Evolutionary conservation across 2,113 vertebrate species (phyloP).

Genomic region (Orycteropus afer): DNA sequence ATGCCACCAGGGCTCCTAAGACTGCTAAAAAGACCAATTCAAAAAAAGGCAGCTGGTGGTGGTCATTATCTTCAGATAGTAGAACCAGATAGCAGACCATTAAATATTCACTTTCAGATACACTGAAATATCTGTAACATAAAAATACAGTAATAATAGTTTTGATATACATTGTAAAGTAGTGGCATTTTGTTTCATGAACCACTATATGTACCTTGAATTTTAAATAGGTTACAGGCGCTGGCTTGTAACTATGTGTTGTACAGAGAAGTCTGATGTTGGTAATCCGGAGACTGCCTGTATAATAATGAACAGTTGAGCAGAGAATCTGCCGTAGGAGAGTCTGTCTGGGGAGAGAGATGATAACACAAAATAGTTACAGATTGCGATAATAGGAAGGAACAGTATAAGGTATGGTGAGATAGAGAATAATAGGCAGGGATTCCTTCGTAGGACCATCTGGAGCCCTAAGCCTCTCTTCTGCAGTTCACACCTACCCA

Average conservation of each 20-base stretch:
- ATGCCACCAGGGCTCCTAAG: too few species aligned
- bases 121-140: too few species aligned
- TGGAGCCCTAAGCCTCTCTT: background rate
- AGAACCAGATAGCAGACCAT: background rate
- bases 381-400: background rate
- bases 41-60: background rate
- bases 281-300: too few species aligned
- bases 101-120: too few species aligned
- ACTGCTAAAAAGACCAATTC: too few species aligned
- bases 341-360: background rate
- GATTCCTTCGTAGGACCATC: background rate
- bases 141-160: too few species aligned
- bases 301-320: background rate
- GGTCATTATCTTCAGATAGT: background rate
- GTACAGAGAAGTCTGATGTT: too few species aligned
- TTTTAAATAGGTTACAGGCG: too few species aligned
- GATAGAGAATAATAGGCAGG: background rate
- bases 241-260: too few species aligned
- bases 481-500: background rate
- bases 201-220: too few species aligned
- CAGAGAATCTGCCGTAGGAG: background rate
- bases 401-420: background rate
- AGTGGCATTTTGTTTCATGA: too few species aligned
- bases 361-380: background rate
- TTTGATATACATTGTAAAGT: too few species aligned